Evolutionary conservation across 23 tunicate species (phyloP), one percentile per base, ranked within the genome.

Genomic region (Oikopleura vanhoeffeni): DNA sequence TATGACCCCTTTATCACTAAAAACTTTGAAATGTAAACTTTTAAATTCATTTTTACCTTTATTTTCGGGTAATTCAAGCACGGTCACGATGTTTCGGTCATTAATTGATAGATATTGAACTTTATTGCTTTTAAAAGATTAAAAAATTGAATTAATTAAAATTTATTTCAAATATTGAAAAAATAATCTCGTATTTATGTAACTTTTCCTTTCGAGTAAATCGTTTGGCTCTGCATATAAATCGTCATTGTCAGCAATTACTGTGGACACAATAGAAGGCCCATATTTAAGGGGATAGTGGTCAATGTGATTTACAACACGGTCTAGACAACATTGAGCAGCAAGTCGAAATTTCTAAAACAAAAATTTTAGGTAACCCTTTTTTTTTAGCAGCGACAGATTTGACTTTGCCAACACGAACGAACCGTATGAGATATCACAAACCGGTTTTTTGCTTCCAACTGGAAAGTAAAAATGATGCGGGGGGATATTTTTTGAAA

Each of bases 281-380:
- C 97, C 97, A 39, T 87, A 57, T 1, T 85, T 86, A 41, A 92
- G 87, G 34, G 97, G 97, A 57, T 89, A 92, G 64, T 92, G 97
- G 39, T 92, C 92, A 1, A 92, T 90, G 83, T 92, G 90, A 76
- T 89, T 92, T 41, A 88, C 87, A 33, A 92, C 18, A 8, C 60
- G 8, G 60, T 49, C 60, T 18, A 49, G 18, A 18, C 60, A 49
- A 18, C 60, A 49, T 49, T 49, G 60, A 49, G 60, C 60, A 49
- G 60, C 60, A 8, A 8, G 60, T 18, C 18, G 8, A 18, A 49
- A 49, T 49, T 49, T 49, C 60, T 49, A 49, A 49, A 49, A 49
- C 8, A 49, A 18, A n/a, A n/a, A n/a, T n/a, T n/a, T n/a, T n/a
- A n/a, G n/a, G n/a, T n/a, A n/a, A n/a, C n/a, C n/a, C n/a, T n/a